Conservation (phyloP, 1,140 invertebrate genomes). For the Caerostris extrusa region DNA sequence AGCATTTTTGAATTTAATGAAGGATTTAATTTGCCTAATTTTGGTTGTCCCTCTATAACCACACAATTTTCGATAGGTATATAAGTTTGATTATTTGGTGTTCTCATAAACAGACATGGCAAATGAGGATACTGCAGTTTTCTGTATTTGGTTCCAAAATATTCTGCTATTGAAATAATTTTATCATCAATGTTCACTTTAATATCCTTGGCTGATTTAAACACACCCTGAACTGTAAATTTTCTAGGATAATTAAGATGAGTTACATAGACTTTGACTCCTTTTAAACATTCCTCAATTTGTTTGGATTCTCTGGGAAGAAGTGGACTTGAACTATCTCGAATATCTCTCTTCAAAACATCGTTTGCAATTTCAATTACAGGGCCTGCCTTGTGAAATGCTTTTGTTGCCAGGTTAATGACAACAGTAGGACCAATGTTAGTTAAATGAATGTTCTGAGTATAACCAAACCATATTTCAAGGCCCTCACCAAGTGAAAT, state of each 20-base stretch:
- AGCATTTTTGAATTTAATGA: slow-evolving; percentile 77
- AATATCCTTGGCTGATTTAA: slow-evolving; percentile 38
- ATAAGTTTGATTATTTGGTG: slow-evolving; percentile 77
- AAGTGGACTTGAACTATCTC: not conserved
- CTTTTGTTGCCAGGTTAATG: slow-evolving; percentile 75
- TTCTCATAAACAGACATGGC: slow-evolving; percentile 80
- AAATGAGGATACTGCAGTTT: slow-evolving; percentile 79
- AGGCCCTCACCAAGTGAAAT: slow-evolving; percentile 56
- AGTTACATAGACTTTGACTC: slow-evolving; percentile 76
- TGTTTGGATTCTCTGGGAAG: slow-evolving; percentile 50
- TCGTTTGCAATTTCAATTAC: slow-evolving; percentile 69
- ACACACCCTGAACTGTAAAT: slow-evolving; percentile 65
- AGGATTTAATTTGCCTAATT: slow-evolving; percentile 69
- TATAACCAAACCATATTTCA: slow-evolving; percentile 77
- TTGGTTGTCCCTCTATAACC: slow-evolving; percentile 79
- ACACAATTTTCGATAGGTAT: slow-evolving; percentile 81
- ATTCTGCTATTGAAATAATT: slow-evolving; percentile 46
- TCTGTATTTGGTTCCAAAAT: slow-evolving; percentile 58
- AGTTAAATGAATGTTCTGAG: slow-evolving; percentile 67
- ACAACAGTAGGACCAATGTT: slow-evolving; percentile 68
- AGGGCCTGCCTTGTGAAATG: slow-evolving; percentile 73
- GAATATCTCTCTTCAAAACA: slow-evolving; percentile 59
- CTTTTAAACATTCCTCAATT: slow-evolving; percentile 69
- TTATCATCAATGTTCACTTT: not conserved
- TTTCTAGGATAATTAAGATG: slow-evolving; percentile 76